Conservation (phyloP, 2,113 vertebrate species). For the Rhinolophus sinicus region DNA sequence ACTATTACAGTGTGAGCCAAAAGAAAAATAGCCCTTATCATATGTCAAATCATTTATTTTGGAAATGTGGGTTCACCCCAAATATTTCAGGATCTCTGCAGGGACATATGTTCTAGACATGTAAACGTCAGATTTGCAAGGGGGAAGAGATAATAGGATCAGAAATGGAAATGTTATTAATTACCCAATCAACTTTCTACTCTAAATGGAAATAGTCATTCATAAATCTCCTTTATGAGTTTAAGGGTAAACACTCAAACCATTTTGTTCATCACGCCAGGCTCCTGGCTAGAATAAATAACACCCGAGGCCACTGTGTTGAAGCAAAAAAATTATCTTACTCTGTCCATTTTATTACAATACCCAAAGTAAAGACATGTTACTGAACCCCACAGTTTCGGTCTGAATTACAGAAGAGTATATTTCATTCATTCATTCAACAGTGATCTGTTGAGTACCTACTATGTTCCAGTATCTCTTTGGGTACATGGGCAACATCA, state of each 20-base stretch:
- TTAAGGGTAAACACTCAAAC: constrained; percentile 63
- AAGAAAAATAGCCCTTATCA: background rate
- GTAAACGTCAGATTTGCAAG: constrained; percentile 47
- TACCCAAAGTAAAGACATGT: background rate
- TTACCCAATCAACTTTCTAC: constrained; percentile 72
- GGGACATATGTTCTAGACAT: background rate
- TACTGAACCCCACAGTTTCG: constrained; percentile 26
- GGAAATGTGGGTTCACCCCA: background rate
- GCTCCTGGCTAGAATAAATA: constrained; percentile 48
- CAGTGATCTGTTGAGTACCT: background rate
- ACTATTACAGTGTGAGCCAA: background rate
- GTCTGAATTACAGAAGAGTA: background rate
- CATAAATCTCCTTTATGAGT: constrained; percentile 62
- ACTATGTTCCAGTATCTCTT: background rate
- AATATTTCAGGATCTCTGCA: background rate
- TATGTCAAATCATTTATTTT: background rate
- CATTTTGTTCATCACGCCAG: constrained; percentile 28
- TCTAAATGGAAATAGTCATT: constrained; percentile 78
- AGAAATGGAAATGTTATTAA: constrained; percentile 74
- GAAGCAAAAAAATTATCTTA: constrained; percentile 65
- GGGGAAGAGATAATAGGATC: background rate
- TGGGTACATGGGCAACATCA: background rate
- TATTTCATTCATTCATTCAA: background rate
- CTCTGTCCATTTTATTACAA: constrained; percentile 45
- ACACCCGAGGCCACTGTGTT: background rate